These are phyloP conservation scores for Hirundo rustica DNA, from an alignment of 2,797 vertebrate species.

Conservation along the genomic window DNA sequence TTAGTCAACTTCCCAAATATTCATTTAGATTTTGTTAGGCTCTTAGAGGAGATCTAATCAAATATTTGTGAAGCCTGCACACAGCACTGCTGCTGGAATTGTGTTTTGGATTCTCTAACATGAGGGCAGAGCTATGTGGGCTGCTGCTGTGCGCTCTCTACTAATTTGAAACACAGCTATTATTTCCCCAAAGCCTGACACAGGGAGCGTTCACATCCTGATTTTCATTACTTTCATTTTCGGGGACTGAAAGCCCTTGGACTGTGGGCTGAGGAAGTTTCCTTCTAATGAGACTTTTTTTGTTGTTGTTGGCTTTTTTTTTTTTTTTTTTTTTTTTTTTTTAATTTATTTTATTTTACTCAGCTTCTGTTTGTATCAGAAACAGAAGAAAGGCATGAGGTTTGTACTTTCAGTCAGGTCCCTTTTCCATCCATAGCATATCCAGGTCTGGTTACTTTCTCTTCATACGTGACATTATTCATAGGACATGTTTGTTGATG, in stretches of 20 bases:
- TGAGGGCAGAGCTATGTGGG: background rate
- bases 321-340: background rate
- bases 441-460: background rate
- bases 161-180: conserved; percentile 46
- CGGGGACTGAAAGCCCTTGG: background rate
- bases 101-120: background rate
- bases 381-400: background rate
- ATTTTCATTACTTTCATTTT: conserved; percentile 64
- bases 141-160: background rate
- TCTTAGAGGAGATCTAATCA: conserved; percentile 34
- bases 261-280: background rate
- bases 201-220: conserved; percentile 16
- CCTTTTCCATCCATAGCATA: background rate
- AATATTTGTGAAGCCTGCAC: conserved; percentile 14
- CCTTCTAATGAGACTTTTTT: background rate
- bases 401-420: background rate
- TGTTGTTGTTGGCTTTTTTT: background rate
- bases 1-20: conserved; percentile 44
- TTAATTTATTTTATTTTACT: background rate
- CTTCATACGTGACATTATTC: background rate
- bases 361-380: background rate
- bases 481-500: background rate
- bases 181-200: conserved; percentile 47
- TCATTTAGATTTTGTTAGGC: conserved; percentile 40
- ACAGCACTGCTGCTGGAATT: background rate